Evolutionary conservation across 2,888 invertebrate genomes (phyloP), one percentile per base, ranked within the genome.

Genomic region (Baronia brevicornis): DNA sequence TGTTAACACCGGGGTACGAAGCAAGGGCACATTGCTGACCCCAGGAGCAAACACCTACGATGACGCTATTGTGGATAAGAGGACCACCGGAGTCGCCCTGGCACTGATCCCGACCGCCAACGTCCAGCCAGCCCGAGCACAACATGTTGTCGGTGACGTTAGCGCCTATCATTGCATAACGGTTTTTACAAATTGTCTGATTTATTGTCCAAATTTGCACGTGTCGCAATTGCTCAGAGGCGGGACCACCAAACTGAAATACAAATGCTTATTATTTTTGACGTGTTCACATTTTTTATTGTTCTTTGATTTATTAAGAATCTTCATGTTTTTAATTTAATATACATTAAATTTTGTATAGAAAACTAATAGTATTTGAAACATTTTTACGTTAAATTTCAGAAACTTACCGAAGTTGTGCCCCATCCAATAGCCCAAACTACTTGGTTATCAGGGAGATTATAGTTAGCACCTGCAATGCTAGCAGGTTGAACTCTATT

Each of bases 371-470:
- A n/a, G n/a, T n/a, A n/a, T n/a, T n/a, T n/a, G n/a, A n/a, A n/a
- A n/a, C n/a, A n/a, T n/a, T n/a, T n/a, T n/a, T n/a, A n/a, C n/a
- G n/a, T n/a, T n/a, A n/a, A n/a, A n/a, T n/a, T n/a, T n/a, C n/a
- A 4, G 10, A 30, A 26, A 51, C 54, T 54, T 37, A 60, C 59
- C 11, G 35, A 9, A 8, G 44, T 51, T 2, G 28, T 15, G 2
- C 61, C 63, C 60, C 61, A 63, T 44, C 63, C 63, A 14, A 52
- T 42, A 11, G 59, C 61, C 48, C 43, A 57, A 3, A 65, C 60
- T 3, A 36, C 37, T 26, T 47, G 40, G 19, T 57, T 57, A 11
- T 61, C 62, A 3, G 27, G 33, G 3, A 61, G 41, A 14, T 41
- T 39, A 35, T 59, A 62, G 27, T 43, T 48, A 3, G 48, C 2